Percentiles rank a stretch among this genome's conserved stretches.
These are phyloP conservation scores for Zoanthus sociatus DNA, from an alignment of 92 coral and sea anemone species.

Conservation along the genomic window DNA sequence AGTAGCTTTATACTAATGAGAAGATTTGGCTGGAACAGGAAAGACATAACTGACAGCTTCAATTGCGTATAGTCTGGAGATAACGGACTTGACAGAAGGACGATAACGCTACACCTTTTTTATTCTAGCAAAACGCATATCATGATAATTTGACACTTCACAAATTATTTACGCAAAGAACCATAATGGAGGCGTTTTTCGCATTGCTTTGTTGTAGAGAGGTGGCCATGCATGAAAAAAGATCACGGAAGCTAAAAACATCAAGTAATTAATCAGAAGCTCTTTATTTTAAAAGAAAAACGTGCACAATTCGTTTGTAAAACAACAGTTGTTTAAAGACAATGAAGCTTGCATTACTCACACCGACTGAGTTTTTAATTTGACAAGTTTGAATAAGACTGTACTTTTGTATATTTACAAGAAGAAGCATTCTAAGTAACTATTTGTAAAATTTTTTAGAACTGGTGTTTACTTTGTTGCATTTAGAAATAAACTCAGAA, in stretches of 20 bases:
- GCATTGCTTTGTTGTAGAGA: too few species aligned
- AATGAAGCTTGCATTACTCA: too few species aligned
- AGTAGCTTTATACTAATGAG: not conserved
- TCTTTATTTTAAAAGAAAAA: too few species aligned
- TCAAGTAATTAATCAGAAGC: too few species aligned
- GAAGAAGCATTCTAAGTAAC: not conserved
- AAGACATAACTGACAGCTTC: conserved; percentile 24
- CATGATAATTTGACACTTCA: not conserved
- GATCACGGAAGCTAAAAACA: too few species aligned
- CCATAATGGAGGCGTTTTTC: too few species aligned
- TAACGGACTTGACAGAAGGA: conserved; percentile 16
- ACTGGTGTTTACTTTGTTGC: not conserved
- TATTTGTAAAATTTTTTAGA: not conserved
- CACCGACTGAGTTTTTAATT: too few species aligned
- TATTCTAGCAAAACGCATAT: not conserved
- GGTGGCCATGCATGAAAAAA: too few species aligned
- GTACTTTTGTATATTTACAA: too few species aligned
- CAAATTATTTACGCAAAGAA: not conserved
- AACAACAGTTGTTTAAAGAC: too few species aligned
- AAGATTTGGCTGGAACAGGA: not conserved
- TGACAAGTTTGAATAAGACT: too few species aligned
- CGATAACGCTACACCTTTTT: not conserved
- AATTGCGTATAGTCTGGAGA: conserved; percentile 19
- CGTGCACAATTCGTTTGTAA: too few species aligned
- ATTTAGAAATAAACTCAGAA: not conserved